phyloP scores from a whole-genome alignment of 1,140 invertebrate genomes.

The Phthorimaea operculella region DNA sequence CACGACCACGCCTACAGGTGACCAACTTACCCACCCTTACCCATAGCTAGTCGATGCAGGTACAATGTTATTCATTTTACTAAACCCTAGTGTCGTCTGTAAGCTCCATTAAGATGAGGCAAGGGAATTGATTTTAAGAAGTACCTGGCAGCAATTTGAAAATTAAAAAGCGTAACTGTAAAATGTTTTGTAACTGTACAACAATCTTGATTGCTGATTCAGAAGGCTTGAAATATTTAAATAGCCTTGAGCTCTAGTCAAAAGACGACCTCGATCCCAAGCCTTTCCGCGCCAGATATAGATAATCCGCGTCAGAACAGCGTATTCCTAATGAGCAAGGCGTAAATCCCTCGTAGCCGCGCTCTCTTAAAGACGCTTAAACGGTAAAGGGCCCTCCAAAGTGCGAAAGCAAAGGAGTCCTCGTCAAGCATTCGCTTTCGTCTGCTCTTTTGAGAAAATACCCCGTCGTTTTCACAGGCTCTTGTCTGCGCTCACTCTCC shows the following conservation, averaged over 20 bases:
- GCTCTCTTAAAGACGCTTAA: conserved; percentile 29
- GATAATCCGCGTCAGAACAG: neutral
- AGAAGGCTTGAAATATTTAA: too few species aligned
- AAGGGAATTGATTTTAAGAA: too few species aligned
- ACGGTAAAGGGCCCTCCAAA: conserved; percentile 34
- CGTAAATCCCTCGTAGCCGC: conserved; percentile 27
- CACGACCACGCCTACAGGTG: conserved; percentile 72
- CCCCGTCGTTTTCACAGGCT: conserved; percentile 32
- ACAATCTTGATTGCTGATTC: too few species aligned
- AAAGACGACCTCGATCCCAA: neutral
- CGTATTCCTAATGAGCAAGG: conserved; percentile 28
- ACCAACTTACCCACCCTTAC: conserved; percentile 15
- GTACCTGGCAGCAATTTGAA: too few species aligned
- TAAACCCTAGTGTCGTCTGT: too few species aligned
- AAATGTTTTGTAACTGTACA: too few species aligned
- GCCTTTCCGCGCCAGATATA: neutral
- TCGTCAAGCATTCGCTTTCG: conserved; percentile 39
- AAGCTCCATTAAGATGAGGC: too few species aligned
- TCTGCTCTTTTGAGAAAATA: conserved; percentile 44
- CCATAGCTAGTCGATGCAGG: conserved; percentile 3
- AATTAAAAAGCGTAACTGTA: too few species aligned
- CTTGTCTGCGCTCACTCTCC: conserved; percentile 23
- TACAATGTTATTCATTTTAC: neutral
- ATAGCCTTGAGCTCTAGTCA: neutral
- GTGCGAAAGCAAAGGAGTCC: conserved; percentile 36